Evolutionary conservation across 2,888 invertebrate genomes (phyloP), one percentile per base, ranked within the genome.

Genomic region (Gryllus longicercus): DNA sequence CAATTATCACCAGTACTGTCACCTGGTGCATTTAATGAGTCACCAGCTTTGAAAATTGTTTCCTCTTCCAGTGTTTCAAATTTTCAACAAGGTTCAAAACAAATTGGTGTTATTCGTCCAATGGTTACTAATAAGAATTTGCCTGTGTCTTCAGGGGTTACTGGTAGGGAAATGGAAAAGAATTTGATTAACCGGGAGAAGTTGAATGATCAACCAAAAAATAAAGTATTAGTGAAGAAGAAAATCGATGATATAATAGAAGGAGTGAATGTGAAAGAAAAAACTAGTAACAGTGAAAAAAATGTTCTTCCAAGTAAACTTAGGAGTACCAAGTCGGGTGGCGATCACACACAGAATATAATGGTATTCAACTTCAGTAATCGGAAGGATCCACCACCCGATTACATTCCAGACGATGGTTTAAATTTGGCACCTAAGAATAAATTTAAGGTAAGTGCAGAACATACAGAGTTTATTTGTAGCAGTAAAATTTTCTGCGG

Each of bases 371-470:
- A 96, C 89, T 96, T 96, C 88, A 94, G 93, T 83, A 90, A 92
- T 87, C 91, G 94, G 85, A 94, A 94, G 88, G 94, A 94, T 85
- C 84, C 84, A 23, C 95, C 96, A 85, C 96, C 96, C 79, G 95
- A 96, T 90, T 96, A 96, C 88, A 94, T 96, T 86, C 95, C 95
- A 87, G 95, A 96, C 88, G 96, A 96, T 89, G 95, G 95, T 84
- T 90, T 93, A 18, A 84, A 84, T 80, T 79, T 84, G n/a, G 50
- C 79, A 63, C 49, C 18, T 14, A 51, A 79, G 5, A 63, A 63
- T n/a, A 63, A 63, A n/a, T 63, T 63, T n/a, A 63, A 63, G 63
- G 63, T 63, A 63, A 18, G 63, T 63, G 1, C 38, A 38, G 38
- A 38, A 38, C 8, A 38, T 8, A 5, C 8, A 8, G 8, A 38